phyloP scores from a whole-genome alignment of 2,888 invertebrate genomes.

The Pilophorus perplexus region DNA sequence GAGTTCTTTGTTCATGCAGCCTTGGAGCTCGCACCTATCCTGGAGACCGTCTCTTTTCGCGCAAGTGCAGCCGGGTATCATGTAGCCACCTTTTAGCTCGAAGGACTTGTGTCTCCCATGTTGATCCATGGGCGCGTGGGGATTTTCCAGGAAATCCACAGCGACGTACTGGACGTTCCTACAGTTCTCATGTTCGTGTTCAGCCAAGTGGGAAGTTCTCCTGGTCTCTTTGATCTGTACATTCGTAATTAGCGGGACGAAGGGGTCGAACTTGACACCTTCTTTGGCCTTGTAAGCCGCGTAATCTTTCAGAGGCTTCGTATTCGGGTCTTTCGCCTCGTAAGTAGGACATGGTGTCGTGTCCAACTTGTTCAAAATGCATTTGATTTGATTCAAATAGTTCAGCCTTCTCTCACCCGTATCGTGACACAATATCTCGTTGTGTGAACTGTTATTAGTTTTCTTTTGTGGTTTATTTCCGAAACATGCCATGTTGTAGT shows the following conservation, averaged over 20 bases:
- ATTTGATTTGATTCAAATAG: conserved; percentile 38
- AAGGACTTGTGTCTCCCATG: conserved; percentile 36
- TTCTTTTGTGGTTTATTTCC: too few species aligned
- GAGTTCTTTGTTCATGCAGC: conserved; percentile 22
- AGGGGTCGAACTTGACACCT: not conserved
- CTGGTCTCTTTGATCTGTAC: conserved; percentile 29
- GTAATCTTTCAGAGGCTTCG: conserved; percentile 38
- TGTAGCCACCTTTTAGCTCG: conserved; percentile 39
- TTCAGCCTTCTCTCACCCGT: conserved; percentile 19
- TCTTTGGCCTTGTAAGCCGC: conserved; percentile 27
- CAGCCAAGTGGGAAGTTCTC: conserved; percentile 31
- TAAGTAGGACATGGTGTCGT: not conserved
- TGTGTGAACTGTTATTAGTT: conserved; percentile 14
- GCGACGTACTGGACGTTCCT: conserved; percentile 32
- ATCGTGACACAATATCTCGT: conserved; percentile 35
- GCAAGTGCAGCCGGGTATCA: conserved; percentile 40
- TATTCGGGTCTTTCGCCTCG: not conserved
- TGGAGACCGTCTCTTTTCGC: conserved; percentile 42
- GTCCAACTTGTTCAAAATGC: conserved; percentile 31
- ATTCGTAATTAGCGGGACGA: conserved; percentile 20
- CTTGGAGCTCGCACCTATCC: conserved; percentile 40
- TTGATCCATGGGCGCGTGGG: conserved; percentile 17
- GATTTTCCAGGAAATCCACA: conserved; percentile 29
- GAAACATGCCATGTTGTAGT: too few species aligned
- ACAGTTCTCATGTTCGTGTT: conserved; percentile 30